Evolutionary conservation across 2,113 vertebrate species (phyloP).

Genomic region (Clarias batrachus): DNA sequence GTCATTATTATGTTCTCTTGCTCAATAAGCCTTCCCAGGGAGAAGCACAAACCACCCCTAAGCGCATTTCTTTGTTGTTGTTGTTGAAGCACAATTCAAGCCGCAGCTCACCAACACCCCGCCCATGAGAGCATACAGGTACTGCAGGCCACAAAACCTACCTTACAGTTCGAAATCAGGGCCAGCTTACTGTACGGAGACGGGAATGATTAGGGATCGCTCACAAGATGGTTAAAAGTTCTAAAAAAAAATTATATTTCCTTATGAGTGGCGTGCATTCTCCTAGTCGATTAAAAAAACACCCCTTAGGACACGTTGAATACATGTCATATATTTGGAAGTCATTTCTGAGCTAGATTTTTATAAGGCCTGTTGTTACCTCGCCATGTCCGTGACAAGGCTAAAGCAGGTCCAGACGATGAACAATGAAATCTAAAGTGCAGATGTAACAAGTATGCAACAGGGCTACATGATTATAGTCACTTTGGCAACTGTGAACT

Average conservation of each 20-base stretch:
- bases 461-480: neutral
- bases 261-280: neutral
- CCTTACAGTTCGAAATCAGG: neutral
- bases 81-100: neutral
- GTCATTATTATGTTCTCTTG: conserved; percentile 9
- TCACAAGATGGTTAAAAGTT: neutral
- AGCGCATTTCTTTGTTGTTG: neutral
- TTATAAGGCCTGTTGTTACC: neutral
- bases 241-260: neutral
- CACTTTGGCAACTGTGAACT: conserved; percentile 20
- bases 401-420: neutral
- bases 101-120: neutral
- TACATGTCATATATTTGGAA: neutral
- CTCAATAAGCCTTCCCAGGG: neutral
- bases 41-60: neutral
- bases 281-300: neutral
- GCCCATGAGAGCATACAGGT: neutral
- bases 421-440: neutral
- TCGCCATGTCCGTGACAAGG: neutral
- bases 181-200: neutral
- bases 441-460: neutral
- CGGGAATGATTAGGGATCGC: neutral
- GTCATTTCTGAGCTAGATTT: neutral
- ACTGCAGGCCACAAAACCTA: neutral
- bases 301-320: neutral